A percentile compares a stretch with the other conserved stretches of the same genome.
These are phyloP conservation scores for Sinotaia quadrata DNA, from an alignment of 2,888 invertebrate genomes.

Conservation along the genomic window DNA sequence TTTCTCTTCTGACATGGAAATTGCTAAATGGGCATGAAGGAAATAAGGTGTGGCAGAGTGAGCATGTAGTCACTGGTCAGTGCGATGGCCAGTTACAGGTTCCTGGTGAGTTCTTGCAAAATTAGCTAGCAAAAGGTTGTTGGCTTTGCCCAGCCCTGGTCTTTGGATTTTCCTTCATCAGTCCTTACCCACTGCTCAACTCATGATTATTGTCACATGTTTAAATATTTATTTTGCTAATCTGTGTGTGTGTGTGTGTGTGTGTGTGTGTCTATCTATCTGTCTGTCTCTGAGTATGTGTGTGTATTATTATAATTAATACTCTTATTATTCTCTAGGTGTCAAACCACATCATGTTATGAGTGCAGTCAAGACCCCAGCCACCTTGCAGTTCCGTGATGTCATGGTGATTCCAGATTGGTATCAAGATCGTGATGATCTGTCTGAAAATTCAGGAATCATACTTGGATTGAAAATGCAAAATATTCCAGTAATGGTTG, in stretches of 20 bases:
- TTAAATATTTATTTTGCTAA: too few species aligned
- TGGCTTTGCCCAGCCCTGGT: too few species aligned
- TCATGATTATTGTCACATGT: too few species aligned
- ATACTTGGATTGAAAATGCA: background rate
- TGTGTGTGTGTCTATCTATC: constrained; percentile 1
- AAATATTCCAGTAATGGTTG: constrained; percentile 13
- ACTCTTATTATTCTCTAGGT: background rate
- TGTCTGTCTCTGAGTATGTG: background rate
- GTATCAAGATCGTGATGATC: constrained; percentile 13
- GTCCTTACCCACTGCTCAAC: too few species aligned
- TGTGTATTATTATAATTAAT: background rate
- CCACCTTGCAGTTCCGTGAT: constrained; percentile 9
- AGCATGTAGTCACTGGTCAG: too few species aligned
- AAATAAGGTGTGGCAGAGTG: too few species aligned
- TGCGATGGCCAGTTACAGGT: too few species aligned
- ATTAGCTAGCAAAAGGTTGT: too few species aligned
- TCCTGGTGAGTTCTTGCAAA: too few species aligned
- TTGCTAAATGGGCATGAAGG: too few species aligned
- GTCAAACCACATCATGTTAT: background rate
- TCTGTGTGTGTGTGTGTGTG: constrained; percentile 6
- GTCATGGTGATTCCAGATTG: constrained; percentile 24
- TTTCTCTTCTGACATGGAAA: too few species aligned
- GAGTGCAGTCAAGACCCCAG: constrained; percentile 9
- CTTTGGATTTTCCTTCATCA: too few species aligned
- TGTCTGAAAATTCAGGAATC: background rate